These are phyloP conservation scores for Priocnemis perturbator DNA, from an alignment of 2,888 invertebrate genomes.

Conservation along the genomic window DNA sequence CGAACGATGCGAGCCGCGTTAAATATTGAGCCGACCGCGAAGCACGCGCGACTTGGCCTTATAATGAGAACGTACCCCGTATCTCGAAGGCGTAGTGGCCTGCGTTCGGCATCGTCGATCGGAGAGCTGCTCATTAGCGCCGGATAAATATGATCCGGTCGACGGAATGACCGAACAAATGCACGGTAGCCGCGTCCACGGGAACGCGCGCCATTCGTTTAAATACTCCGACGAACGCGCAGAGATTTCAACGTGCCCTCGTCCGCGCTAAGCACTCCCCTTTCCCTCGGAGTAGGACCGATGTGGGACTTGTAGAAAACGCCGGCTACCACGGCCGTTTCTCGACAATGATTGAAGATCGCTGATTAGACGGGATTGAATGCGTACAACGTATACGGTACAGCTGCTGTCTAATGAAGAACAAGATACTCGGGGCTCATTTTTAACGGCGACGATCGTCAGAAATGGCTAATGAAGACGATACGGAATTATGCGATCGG, in stretches of 20 bases:
- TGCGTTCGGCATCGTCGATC: constrained; percentile 42
- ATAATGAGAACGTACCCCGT: constrained; percentile 55
- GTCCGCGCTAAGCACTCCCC: background rate
- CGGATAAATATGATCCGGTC: constrained; percentile 72
- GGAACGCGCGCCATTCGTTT: constrained; percentile 48
- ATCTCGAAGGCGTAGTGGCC: constrained; percentile 42
- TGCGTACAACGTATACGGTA: background rate
- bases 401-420: background rate
- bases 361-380: background rate
- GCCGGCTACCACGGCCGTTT: background rate
- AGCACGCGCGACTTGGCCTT: constrained; percentile 41
- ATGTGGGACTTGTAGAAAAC: background rate
- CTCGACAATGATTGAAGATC: constrained; percentile 1
- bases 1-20: constrained; percentile 64
- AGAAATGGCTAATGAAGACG: no score
- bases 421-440: background rate
- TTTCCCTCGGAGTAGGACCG: no score
- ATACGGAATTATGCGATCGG: no score
- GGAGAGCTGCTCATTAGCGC: constrained; percentile 68
- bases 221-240: constrained; percentile 22
- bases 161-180: constrained; percentile 62
- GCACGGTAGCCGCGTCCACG: constrained; percentile 58
- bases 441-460: no score
- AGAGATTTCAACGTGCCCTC: background rate
- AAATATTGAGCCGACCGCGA: constrained; percentile 66